Base-by-base conservation (phyloP, 2,113 vertebrate genomes). In the Loxodonta africana region DNA sequence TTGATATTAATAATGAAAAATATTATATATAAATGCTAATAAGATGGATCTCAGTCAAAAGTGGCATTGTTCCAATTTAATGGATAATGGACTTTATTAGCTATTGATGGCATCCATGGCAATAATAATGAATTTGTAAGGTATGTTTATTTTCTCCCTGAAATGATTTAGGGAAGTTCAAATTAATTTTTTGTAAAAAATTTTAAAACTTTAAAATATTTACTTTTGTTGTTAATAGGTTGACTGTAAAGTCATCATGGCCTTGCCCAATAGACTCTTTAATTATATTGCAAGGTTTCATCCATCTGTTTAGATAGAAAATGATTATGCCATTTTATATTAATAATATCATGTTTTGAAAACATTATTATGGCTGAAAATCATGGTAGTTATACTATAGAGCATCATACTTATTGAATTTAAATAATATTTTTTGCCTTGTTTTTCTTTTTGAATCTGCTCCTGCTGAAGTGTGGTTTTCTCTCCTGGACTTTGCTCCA, bases 291-390 rank as follows among this genome's bases (percentile, higher is more conserved):
- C 80, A 98, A 91, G 67, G 33, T 90, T 93, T 94, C 85, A 25
- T 51, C 93, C 57, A 91, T 96, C 96, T 62, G 51, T 95, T 97
- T 95, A 98, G 74, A 86, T 97, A 85, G 77, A 81, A 97, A 96
- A 98, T 96, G 77, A 82, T 60, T 88, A 37, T 88, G 95, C 91
- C 44, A 96, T 90, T 62, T 95, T 98, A 48, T 96, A 83, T 96
- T 97, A 98, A 88, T 73, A 46, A 94, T 87, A 97, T 96, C 77
- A 96, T 97, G 77, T 82, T 97, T 96, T 74, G 71, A 95, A 96
- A 91, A 18, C 69, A 93, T 76, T 94, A 53, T 57, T 83, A 20
- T 97, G n/a, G 33, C 88, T 90, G 20, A 88, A 41, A 97, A 95
- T 37, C 48, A 26, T 89, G n/a, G 44, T 80, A 8, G 4, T 51